Conservation (phyloP, 2,113 vertebrate genomes). For the Atherinomorus stipes region DNA sequence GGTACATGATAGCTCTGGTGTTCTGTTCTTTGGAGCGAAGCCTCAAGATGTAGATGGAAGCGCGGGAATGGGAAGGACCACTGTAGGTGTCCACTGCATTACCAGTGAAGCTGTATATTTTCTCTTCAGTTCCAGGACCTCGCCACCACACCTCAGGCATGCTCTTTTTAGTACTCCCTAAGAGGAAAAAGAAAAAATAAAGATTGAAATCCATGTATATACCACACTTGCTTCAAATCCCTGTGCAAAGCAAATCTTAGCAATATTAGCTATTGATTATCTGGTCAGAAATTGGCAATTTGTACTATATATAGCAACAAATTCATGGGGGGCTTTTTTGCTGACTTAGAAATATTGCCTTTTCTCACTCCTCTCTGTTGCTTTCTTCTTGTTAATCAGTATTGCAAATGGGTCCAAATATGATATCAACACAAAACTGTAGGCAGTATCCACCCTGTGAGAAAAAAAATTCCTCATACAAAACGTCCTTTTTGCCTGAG, state of each 20-base stretch:
- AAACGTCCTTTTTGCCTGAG: neutral
- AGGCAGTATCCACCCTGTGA: neutral
- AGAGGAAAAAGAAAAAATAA: conserved; percentile 7
- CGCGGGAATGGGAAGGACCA: conserved; percentile 73
- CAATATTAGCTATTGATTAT: no score
- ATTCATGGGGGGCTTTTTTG: no score
- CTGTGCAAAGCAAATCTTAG: no score
- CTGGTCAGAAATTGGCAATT: no score
- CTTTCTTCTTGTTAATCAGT: no score
- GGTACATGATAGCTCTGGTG: conserved; percentile 83
- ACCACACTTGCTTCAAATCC: no score
- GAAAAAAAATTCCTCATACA: neutral
- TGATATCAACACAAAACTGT: neutral
- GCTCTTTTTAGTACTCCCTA: conserved; percentile 84
- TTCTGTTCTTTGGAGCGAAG: conserved; percentile 85
- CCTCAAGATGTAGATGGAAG: conserved; percentile 86
- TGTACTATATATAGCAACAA: no score
- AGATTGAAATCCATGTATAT: neutral
- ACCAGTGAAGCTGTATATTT: conserved; percentile 87
- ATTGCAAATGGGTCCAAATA: neutral
- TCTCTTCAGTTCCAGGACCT: conserved; percentile 75
- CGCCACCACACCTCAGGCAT: conserved; percentile 83
- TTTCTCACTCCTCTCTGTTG: no score
- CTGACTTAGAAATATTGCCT: no score
- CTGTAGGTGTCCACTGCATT: conserved; percentile 84